phyloP scores from a whole-genome alignment of 2,797 vertebrate genomes.

The Cossypha dichroa region DNA sequence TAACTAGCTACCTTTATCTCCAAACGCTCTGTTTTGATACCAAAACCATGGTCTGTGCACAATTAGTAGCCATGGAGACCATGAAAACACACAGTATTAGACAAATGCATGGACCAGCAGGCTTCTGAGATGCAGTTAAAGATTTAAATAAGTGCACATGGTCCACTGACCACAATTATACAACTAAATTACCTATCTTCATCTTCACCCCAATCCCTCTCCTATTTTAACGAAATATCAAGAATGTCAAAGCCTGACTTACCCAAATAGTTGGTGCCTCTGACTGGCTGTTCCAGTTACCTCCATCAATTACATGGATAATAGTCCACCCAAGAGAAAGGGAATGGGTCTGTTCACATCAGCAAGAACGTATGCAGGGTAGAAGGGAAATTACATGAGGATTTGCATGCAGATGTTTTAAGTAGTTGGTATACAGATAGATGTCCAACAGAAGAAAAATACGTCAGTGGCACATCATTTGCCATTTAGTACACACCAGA shows the following conservation, averaged over 20 bases:
- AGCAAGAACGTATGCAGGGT: not conserved
- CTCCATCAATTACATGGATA: not conserved
- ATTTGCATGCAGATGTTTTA: not conserved
- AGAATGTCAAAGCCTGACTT: not conserved
- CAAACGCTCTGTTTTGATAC: not conserved
- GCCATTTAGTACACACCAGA: not conserved
- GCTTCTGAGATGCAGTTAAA: not conserved
- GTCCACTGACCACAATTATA: not conserved
- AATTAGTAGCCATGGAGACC: not conserved
- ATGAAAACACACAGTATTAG: not conserved
- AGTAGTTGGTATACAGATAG: not conserved
- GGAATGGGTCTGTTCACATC: not conserved
- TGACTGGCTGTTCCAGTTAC: not conserved
- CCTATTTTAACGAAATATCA: not conserved
- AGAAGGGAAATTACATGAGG: not conserved
- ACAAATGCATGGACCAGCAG: not conserved
- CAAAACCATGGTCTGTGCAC: not conserved
- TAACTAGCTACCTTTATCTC: not conserved
- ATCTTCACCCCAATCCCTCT: not conserved
- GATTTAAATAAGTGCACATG: not conserved
- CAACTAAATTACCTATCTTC: not conserved
- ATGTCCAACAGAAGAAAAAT: not conserved
- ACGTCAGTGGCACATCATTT: not conserved
- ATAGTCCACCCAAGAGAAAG: not conserved
- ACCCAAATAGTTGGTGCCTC: not conserved